phyloP scores from a whole-genome alignment of 2,888 invertebrate species.

The Dorcus hopei region DNA sequence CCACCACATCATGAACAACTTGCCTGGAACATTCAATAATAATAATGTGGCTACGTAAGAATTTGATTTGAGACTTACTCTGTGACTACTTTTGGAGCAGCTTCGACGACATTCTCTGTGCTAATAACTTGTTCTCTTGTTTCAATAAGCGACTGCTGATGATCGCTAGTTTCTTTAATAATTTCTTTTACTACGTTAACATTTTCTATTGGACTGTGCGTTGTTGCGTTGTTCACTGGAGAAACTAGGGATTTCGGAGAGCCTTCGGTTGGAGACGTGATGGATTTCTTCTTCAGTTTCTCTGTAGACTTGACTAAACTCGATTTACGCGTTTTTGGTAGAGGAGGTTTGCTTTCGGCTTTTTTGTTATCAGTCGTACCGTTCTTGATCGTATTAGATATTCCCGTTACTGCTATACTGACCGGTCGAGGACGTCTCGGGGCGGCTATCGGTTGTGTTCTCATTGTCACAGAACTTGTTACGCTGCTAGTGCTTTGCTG shows the following conservation, averaged over 20 bases:
- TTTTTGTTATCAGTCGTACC: slow-evolving; percentile 28
- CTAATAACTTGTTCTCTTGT: too few species aligned
- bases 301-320: slow-evolving; percentile 33
- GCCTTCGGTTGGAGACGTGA: slow-evolving; percentile 29
- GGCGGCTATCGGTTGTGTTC: slow-evolving; percentile 60
- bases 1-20: not conserved
- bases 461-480: slow-evolving; percentile 54
- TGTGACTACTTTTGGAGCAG: slow-evolving; percentile 4
- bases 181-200: slow-evolving; percentile 8
- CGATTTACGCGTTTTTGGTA: slow-evolving; percentile 49
- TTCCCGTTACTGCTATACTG: slow-evolving; percentile 82
- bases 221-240: slow-evolving; percentile 19
- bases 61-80: slow-evolving; percentile 2
- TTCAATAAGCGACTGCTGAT: not conserved
- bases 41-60: not conserved
- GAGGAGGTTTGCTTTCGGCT: slow-evolving; percentile 52
- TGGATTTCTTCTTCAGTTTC: slow-evolving; percentile 24
- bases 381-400: slow-evolving; percentile 52
- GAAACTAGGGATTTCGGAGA: slow-evolving; percentile 28
- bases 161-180: slow-evolving; percentile 5
- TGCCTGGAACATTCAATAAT: too few species aligned
- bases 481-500: slow-evolving; percentile 64
- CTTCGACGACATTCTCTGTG: not conserved
- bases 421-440: slow-evolving; percentile 73
- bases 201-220: slow-evolving; percentile 10